Evolutionary conservation across 2,797 vertebrate genomes (phyloP).

Genomic region (Brachyalestes nurse): DNA sequence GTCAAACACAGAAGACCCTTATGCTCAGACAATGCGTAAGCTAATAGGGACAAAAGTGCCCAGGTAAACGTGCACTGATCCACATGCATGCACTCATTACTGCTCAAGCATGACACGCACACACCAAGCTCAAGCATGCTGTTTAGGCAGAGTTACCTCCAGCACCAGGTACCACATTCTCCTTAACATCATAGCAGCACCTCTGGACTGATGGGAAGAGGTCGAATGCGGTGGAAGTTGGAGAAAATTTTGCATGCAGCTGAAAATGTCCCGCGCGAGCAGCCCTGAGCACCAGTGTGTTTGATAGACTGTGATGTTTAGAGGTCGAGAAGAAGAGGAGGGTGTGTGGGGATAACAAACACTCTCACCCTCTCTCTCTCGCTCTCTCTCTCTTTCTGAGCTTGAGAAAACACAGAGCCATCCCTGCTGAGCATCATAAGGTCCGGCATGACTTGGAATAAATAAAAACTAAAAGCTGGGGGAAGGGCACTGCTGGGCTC

Average conservation of each 20-base stretch:
- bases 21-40: not conserved
- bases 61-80: not conserved
- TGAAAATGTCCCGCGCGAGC: slow-evolving; percentile 10
- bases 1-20: not conserved
- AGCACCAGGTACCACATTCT: slow-evolving; percentile 36
- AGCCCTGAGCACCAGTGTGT: slow-evolving; percentile 10
- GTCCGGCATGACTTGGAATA: slow-evolving; percentile 61
- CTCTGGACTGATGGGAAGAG: slow-evolving; percentile 21
- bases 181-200: slow-evolving; percentile 37
- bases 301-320: slow-evolving; percentile 33
- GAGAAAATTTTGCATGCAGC: slow-evolving; percentile 11
- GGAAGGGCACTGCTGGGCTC: slow-evolving; percentile 31
- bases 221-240: slow-evolving; percentile 9
- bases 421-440: slow-evolving; percentile 68
- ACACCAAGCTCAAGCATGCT: slow-evolving; percentile 23
- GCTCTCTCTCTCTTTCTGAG: slow-evolving; percentile 16
- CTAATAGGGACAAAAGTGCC: not conserved
- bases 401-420: slow-evolving; percentile 70
- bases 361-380: slow-evolving; percentile 3
- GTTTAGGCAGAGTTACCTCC: slow-evolving; percentile 47
- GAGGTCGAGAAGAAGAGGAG: slow-evolving; percentile 34
- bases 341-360: slow-evolving; percentile 35
- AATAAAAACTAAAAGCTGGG: slow-evolving; percentile 50
- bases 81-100: slow-evolving; percentile 32
- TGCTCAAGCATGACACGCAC: slow-evolving; percentile 37